These are phyloP conservation scores for Branchinecta lynchi DNA, from an alignment of 1,140 invertebrate genomes.

Conservation along the genomic window DNA sequence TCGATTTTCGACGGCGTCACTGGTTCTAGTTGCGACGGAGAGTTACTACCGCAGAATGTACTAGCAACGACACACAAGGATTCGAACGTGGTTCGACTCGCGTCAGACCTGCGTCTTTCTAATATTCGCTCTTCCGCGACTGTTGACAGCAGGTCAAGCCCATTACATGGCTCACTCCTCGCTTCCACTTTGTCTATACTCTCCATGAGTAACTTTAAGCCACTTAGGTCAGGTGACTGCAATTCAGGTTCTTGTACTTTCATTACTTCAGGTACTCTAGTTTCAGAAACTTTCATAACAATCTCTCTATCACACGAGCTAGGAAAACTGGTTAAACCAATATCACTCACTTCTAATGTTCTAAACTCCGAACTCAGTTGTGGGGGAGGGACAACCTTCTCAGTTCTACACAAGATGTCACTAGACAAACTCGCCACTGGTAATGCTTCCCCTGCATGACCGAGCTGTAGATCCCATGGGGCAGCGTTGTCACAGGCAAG, in stretches of 20 bases:
- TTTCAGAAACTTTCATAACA: not conserved
- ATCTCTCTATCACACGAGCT: not conserved
- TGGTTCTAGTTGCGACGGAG: not conserved
- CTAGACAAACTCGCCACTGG: no score
- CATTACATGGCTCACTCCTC: not conserved
- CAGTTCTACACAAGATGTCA: no score
- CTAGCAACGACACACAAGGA: not conserved
- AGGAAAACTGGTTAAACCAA: not conserved
- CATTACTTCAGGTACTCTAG: not conserved
- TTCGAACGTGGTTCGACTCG: not conserved
- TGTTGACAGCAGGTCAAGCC: not conserved
- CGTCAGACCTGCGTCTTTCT: not conserved
- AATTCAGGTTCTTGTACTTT: constrained; percentile 7
- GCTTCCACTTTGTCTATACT: constrained; percentile 9
- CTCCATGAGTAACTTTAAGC: not conserved
- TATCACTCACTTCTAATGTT: constrained; percentile 7
- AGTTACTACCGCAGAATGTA: not conserved
- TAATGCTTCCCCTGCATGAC: not conserved
- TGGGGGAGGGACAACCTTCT: no score
- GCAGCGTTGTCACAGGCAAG: no score
- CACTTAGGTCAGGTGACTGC: constrained; percentile 1
- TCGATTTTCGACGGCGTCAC: not conserved
- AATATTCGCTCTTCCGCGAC: not conserved
- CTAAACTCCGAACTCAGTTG: not conserved
- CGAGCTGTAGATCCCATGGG: no score